phyloP scores from a whole-genome alignment of 2,888 invertebrate species.

The Cetonia aurata region DNA sequence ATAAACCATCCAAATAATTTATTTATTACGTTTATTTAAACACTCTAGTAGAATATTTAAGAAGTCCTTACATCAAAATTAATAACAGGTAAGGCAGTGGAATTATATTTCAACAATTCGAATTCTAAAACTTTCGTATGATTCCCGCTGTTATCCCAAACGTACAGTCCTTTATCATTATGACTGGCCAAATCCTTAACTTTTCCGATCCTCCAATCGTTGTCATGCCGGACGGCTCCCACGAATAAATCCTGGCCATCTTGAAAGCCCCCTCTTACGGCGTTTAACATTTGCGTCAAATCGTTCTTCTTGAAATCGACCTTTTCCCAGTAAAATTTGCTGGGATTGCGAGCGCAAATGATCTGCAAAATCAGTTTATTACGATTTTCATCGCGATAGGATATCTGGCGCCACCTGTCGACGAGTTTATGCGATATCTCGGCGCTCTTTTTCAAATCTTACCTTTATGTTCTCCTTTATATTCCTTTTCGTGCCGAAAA shows the following conservation, averaged over 20 bases:
- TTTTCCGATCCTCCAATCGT: constrained; percentile 25
- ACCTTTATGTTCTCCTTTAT: constrained; percentile 19
- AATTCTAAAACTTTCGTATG: neutral
- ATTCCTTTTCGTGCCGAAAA: neutral
- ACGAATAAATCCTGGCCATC: neutral
- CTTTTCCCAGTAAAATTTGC: constrained; percentile 11
- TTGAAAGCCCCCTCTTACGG: constrained; percentile 19
- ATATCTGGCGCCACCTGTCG: no score
- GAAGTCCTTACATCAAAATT: no score
- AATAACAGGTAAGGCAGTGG: neutral
- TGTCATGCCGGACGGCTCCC: neutral
- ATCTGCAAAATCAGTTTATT: constrained; percentile 10
- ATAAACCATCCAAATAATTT: no score
- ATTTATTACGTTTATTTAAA: neutral
- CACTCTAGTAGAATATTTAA: no score
- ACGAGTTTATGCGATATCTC: no score
- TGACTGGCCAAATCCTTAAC: neutral
- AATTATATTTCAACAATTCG: constrained; percentile 14
- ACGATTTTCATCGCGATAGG: no score
- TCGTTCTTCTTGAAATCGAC: constrained; percentile 1
- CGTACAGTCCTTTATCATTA: constrained; percentile 9
- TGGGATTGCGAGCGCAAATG: neutral
- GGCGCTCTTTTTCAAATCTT: neutral
- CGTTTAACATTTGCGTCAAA: neutral
- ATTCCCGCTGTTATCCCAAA: constrained; percentile 3